phyloP scores from a whole-genome alignment of 2,113 vertebrate genomes.

The Coptodon bakossiorum region DNA sequence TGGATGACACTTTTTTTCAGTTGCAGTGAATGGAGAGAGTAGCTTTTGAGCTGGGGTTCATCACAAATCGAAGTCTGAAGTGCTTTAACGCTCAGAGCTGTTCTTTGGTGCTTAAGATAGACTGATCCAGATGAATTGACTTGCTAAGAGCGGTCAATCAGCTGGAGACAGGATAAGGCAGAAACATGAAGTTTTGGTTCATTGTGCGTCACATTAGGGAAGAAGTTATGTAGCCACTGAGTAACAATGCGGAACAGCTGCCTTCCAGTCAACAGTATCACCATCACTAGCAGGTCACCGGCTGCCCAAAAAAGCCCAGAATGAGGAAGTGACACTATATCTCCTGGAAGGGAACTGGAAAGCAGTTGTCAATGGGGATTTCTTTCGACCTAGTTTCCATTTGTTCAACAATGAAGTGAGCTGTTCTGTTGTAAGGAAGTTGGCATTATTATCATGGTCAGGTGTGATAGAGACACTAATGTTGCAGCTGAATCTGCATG shows the following conservation, averaged over 20 bases:
- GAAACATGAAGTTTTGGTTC: background rate
- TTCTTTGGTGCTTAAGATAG: background rate
- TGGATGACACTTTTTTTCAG: background rate
- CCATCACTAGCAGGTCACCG: background rate
- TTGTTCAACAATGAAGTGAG: slow-evolving; percentile 4
- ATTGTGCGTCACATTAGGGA: slow-evolving; percentile 13
- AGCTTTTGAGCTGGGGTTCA: background rate
- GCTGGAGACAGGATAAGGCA: background rate
- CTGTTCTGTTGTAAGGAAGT: slow-evolving; percentile 6
- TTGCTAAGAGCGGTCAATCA: background rate
- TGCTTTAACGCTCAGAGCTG: background rate
- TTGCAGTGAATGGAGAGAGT: background rate
- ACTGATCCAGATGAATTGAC: background rate
- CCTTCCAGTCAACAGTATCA: background rate
- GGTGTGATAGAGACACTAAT: background rate
- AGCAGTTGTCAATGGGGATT: slow-evolving; percentile 50
- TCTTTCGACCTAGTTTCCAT: slow-evolving; percentile 37
- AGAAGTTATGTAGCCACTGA: background rate
- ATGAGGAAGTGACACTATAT: slow-evolving; percentile 42
- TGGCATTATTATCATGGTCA: background rate
- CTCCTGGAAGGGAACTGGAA: slow-evolving; percentile 43
- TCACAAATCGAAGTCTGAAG: background rate
- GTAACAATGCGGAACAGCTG: background rate
- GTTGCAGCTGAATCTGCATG: background rate
- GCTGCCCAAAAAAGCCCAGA: background rate